Percentiles rank a stretch among this genome's conserved stretches.
Evolutionary conservation across 1,140 invertebrate species (phyloP).

Genomic region (Pectinophora gossypiella): DNA sequence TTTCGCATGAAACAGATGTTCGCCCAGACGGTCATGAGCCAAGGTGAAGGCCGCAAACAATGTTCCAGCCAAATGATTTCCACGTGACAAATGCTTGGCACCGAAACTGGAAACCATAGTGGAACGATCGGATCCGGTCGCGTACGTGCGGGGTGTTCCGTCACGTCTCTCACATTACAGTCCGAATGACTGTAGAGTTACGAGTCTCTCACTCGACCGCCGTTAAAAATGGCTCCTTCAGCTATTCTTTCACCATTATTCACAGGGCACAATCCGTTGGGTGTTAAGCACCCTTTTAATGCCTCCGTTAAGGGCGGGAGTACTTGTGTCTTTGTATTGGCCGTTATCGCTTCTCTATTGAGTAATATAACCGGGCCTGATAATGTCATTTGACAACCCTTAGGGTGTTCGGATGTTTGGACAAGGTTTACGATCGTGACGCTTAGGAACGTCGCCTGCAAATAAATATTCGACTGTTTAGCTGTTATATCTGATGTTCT

Average conservation of each 20-base stretch:
- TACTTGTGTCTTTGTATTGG: conserved; percentile 30
- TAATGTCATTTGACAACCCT: not conserved
- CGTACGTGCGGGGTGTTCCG: conserved; percentile 20
- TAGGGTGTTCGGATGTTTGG: too few species aligned
- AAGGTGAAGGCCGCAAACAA: too few species aligned
- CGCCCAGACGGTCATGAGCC: too few species aligned
- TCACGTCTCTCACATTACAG: conserved; percentile 39
- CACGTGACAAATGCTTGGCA: not conserved
- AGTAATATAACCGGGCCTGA: not conserved
- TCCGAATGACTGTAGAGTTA: conserved; percentile 36
- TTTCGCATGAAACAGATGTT: too few species aligned
- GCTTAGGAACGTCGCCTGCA: too few species aligned
- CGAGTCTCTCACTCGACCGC: conserved; percentile 33
- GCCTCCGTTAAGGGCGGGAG: conserved; percentile 30
- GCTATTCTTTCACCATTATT: conserved; percentile 46
- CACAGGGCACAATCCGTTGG: conserved; percentile 34
- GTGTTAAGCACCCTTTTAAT: conserved; percentile 47
- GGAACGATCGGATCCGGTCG: not conserved
- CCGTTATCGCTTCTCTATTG: conserved; percentile 25
- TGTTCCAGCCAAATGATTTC: not conserved
- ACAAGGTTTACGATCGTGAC: too few species aligned
- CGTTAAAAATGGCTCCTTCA: conserved; percentile 37
- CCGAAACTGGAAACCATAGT: not conserved
- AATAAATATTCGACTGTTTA: too few species aligned
- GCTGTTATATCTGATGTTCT: too few species aligned